Evolutionary conservation across 2,888 invertebrate genomes (phyloP).

Genomic region (Drosophila flavopinicola): DNA sequence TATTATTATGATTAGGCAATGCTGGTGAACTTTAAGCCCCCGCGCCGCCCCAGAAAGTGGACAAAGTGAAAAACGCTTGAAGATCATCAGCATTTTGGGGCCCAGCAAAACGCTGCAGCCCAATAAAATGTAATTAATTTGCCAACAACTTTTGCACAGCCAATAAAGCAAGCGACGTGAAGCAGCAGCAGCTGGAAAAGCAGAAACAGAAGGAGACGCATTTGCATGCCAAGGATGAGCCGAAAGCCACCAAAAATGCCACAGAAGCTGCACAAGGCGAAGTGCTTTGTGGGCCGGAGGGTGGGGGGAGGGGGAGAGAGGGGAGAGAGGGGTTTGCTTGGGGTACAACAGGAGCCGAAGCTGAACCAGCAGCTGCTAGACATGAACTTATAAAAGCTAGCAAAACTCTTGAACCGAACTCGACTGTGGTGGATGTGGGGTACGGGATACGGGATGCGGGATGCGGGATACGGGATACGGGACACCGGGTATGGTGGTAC

Average conservation of each 20-base stretch:
- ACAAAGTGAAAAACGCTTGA: conserved; percentile 7
- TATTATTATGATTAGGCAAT: conserved; percentile 45
- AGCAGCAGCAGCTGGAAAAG: conserved; percentile 7
- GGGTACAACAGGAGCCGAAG: conserved; percentile 24
- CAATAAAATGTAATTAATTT: conserved; percentile 79
- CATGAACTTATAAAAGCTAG: conserved; percentile 74
- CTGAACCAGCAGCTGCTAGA: conserved; percentile 68
- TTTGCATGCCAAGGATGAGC: conserved; percentile 64
- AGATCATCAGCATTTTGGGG: conserved; percentile 11
- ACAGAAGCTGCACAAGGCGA: conserved; percentile 30
- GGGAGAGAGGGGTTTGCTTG: not conserved
- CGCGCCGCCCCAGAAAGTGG: no score
- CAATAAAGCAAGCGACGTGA: conserved; percentile 61
- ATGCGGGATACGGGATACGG: no score
- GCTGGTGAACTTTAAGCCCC: conserved; percentile 47
- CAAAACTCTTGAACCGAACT: conserved; percentile 59
- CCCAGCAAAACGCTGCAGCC: conserved; percentile 40
- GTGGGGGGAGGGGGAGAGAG: not conserved
- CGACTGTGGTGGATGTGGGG: conserved; percentile 5
- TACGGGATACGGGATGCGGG: no score
- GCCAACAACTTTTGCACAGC: conserved; percentile 62
- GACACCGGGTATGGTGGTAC: no score
- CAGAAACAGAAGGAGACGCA: conserved; percentile 18
- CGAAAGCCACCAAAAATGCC: conserved; percentile 40
- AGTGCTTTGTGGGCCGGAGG: no score